A percentile compares a stretch with the other conserved stretches of the same genome.
Conservation (phyloP, 92 coral and sea anemone genomes). For the Anthopleura xanthogrammica region DNA sequence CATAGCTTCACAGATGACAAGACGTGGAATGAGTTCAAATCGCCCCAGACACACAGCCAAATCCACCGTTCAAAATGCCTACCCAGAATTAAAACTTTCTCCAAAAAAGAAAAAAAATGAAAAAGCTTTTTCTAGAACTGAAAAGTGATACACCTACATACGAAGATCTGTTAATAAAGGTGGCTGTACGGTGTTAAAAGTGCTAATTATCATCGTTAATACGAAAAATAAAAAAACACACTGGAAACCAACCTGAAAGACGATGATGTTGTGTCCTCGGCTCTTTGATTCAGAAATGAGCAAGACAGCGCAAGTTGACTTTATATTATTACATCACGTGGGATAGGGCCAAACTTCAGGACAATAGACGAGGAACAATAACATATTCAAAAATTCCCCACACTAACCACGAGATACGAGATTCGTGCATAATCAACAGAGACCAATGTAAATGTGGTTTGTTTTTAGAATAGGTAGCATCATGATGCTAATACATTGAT, state of each 20-base stretch:
- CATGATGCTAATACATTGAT: background rate
- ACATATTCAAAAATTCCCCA: constrained; percentile 18
- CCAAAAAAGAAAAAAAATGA: background rate
- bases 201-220: constrained; percentile 17
- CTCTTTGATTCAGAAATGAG: constrained; percentile 35
- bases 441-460: constrained; percentile 7
- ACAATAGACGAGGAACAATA: constrained; percentile 34
- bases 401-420: constrained; percentile 7
- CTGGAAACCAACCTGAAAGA: constrained; percentile 12
- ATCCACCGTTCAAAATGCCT: background rate
- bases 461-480: constrained; percentile 12
- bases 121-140: background rate
- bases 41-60: no score
- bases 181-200: constrained; percentile 1
- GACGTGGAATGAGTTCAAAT: background rate
- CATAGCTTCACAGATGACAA: background rate
- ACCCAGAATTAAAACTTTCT: background rate
- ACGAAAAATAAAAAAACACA: background rate
- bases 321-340: constrained; percentile 31
- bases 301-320: constrained; percentile 14
- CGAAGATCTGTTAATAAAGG: constrained; percentile 10
- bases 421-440: constrained; percentile 10
- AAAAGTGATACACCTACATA: background rate
- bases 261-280: background rate
- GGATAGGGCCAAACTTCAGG: background rate